Evolutionary conservation across 2,797 vertebrate species (phyloP).

Genomic region (Pelobates cultripes): DNA sequence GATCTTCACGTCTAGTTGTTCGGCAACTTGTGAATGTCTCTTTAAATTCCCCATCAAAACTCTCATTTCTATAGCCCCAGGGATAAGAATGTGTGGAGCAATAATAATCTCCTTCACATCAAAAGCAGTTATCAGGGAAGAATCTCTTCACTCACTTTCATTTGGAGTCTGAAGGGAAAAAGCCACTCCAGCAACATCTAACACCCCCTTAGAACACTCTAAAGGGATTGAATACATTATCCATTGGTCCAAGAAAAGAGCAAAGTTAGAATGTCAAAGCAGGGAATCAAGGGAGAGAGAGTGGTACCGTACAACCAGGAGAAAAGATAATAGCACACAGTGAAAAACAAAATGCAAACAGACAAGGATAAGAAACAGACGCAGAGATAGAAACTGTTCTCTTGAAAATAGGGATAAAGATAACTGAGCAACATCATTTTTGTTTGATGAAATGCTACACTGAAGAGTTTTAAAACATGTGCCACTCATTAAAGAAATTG

Average conservation of each 20-base stretch:
- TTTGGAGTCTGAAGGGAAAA: slow-evolving; percentile 50
- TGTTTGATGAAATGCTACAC: no score
- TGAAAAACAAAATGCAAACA: not conserved
- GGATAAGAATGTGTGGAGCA: slow-evolving; percentile 85
- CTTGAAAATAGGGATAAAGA: no score
- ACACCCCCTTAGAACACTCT: slow-evolving; percentile 88
- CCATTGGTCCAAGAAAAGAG: slow-evolving; percentile 95
- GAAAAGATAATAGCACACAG: slow-evolving; percentile 7
- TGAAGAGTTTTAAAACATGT: no score
- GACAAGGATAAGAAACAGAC: no score
- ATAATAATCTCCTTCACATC: slow-evolving; percentile 82
- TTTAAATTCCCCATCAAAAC: slow-evolving; percentile 80
- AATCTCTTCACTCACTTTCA: slow-evolving; percentile 13
- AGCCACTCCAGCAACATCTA: slow-evolving; percentile 74
- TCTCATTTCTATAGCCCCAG: slow-evolving; percentile 84
- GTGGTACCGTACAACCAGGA: slow-evolving; percentile 44
- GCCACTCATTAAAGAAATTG: no score
- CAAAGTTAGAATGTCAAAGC: slow-evolving; percentile 78
- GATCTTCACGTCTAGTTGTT: slow-evolving; percentile 72
- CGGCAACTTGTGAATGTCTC: slow-evolving; percentile 77
- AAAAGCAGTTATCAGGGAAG: slow-evolving; percentile 84
- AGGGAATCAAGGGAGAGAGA: slow-evolving; percentile 17
- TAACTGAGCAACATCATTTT: no score
- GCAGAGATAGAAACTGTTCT: no score
- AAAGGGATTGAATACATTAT: slow-evolving; percentile 99